phyloP scores from a whole-genome alignment of 2,113 vertebrate genomes.

The Cephalopterus ornatus region DNA sequence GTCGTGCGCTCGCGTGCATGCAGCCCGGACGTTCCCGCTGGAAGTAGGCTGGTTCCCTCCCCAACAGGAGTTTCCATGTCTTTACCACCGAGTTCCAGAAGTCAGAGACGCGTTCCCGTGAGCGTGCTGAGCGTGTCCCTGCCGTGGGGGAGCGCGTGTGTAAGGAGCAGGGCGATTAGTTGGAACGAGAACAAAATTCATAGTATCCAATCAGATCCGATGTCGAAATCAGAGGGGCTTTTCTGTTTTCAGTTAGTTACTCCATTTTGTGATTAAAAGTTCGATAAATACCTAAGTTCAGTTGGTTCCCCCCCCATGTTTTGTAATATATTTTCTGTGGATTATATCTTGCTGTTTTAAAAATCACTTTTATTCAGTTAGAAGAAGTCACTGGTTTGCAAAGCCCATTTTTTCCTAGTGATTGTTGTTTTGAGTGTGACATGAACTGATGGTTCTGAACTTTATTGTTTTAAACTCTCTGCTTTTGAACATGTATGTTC shows the following conservation, averaged over 20 bases:
- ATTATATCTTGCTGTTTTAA: slow-evolving; percentile 64
- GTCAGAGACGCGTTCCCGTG: slow-evolving; percentile 1
- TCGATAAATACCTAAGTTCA: neutral
- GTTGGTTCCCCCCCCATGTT: slow-evolving; percentile 11
- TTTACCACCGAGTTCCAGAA: neutral
- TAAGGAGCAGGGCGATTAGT: slow-evolving; percentile 16
- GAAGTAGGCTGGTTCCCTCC: slow-evolving; percentile 60
- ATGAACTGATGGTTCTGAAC: slow-evolving; percentile 69
- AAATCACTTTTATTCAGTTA: slow-evolving; percentile 64
- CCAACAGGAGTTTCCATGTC: slow-evolving; percentile 41
- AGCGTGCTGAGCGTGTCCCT: slow-evolving; percentile 63
- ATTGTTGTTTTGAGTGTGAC: slow-evolving; percentile 70
- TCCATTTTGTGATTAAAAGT: slow-evolving; percentile 40
- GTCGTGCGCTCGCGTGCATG: slow-evolving; percentile 71
- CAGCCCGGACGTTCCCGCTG: slow-evolving; percentile 70
- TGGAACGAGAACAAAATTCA: slow-evolving; percentile 29
- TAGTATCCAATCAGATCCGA: neutral
- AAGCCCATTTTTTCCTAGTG: slow-evolving; percentile 47
- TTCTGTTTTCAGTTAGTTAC: slow-evolving; percentile 51
- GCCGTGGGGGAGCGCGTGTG: neutral
- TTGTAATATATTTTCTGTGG: slow-evolving; percentile 76
- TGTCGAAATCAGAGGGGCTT: slow-evolving; percentile 12
- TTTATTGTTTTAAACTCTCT: slow-evolving; percentile 65
- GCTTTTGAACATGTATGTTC: slow-evolving; percentile 66
- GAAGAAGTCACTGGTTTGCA: slow-evolving; percentile 59